A percentile compares a stretch with the other conserved stretches of the same genome.
Evolutionary conservation across 2,888 invertebrate genomes (phyloP).

Genomic region (Tiphia femorata): DNA sequence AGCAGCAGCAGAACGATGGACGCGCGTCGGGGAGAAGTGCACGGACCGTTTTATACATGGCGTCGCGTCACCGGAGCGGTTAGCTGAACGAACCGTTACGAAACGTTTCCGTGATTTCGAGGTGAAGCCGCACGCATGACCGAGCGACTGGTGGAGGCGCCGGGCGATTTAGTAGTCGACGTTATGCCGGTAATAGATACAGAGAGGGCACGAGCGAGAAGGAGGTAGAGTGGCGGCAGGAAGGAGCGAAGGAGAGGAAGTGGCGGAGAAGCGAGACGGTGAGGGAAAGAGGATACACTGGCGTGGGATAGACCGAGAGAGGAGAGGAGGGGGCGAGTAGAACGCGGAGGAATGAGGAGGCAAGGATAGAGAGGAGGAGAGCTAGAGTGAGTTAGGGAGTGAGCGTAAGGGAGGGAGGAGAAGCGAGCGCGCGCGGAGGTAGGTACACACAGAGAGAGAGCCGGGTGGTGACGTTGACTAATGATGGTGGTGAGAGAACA

Average conservation of each 20-base stretch:
- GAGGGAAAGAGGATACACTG: constrained; percentile 31
- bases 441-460: constrained; percentile 31
- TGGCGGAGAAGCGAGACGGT: not conserved
- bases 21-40: too few species aligned
- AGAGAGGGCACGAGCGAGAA: constrained; percentile 38
- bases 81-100: constrained; percentile 30
- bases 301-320: constrained; percentile 22
- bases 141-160: constrained; percentile 46
- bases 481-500: constrained; percentile 69
- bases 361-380: constrained; percentile 27
- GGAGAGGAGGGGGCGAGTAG: constrained; percentile 19
- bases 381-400: constrained; percentile 25
- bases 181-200: constrained; percentile 60
- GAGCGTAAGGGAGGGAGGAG: constrained; percentile 27
- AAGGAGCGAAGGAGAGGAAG: constrained; percentile 16
- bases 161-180: constrained; percentile 56
- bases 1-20: too few species aligned
- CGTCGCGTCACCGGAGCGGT: constrained; percentile 24
- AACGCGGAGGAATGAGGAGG: constrained; percentile 36
- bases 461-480: constrained; percentile 67
- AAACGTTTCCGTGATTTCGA: constrained; percentile 42
- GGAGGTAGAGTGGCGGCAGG: constrained; percentile 22
- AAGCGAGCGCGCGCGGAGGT: too few species aligned
- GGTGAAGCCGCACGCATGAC: constrained; percentile 49
- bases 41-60: constrained; percentile 11